A percentile compares a stretch with the other conserved stretches of the same genome.
Evolutionary conservation across 1,140 invertebrate genomes (phyloP).

Genomic region (Drosophila sp.): DNA sequence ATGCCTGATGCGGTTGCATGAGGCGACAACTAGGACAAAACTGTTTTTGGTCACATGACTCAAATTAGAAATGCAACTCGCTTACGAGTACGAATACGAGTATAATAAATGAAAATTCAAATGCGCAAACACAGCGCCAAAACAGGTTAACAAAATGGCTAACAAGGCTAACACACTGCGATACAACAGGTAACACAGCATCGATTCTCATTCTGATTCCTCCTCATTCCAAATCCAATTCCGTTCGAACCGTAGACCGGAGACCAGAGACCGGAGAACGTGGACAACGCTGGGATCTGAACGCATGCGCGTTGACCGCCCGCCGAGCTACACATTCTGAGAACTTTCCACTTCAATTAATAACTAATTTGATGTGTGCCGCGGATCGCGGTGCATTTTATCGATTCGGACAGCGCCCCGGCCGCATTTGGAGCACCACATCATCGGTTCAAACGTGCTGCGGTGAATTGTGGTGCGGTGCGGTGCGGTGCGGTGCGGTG

Average conservation of each 20-base stretch:
- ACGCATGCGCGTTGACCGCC: conserved; percentile 81
- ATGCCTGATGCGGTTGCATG: conserved; percentile 36
- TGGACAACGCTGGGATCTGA: not conserved
- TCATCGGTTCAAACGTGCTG: conserved; percentile 17
- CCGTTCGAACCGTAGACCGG: conserved; percentile 7
- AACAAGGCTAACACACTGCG: conserved; percentile 55
- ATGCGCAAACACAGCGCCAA: conserved; percentile 56
- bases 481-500: not conserved
- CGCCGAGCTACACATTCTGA: conserved; percentile 80
- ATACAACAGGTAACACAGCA: conserved; percentile 44
- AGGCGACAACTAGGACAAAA: conserved; percentile 82
- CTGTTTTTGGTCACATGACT: conserved; percentile 81
- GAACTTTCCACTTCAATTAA: conserved; percentile 83
- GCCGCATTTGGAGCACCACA: conserved; percentile 73
- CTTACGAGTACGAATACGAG: conserved; percentile 15
- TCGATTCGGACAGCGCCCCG: conserved; percentile 77
- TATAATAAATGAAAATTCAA: conserved; percentile 81
- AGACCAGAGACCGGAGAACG: not conserved
- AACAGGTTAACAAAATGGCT: conserved; percentile 73
- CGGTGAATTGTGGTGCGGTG: not conserved
- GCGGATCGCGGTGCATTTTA: conserved; percentile 79
- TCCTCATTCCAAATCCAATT: conserved; percentile 22
- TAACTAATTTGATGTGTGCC: conserved; percentile 83
- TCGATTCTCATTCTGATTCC: conserved; percentile 7
- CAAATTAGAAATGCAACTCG: conserved; percentile 74